Base-by-base conservation (phyloP, 2,113 vertebrate species). In the Polypterus bichir region DNA sequence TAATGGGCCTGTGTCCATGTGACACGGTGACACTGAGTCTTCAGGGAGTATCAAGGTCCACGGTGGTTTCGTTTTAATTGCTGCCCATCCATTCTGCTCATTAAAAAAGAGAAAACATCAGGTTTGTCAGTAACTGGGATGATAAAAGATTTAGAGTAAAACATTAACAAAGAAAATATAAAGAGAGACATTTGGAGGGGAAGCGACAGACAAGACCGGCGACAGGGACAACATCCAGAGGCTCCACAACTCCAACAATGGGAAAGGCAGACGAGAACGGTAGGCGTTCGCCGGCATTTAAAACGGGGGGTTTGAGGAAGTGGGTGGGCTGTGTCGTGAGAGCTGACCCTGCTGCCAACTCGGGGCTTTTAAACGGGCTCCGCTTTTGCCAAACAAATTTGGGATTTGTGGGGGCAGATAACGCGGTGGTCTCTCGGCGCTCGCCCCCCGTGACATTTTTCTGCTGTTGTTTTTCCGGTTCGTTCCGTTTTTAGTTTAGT, bases 101-200 rank as follows among this genome's bases (percentile, higher is more conserved):
- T 3, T 10, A 52, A 52, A 52, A 52, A 52, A 3, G 10, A 10
- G 10, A 52, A 52, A 52, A 52, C 51, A 52, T 27, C 27, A 52
- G 51, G 4, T 52, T 52, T 10, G 10, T 4, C 51, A 52, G 51
- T 52, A 52, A 52, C 51, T 52, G 4, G 4, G 51, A 52, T 7
- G 51, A 10, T 48, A 47, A 57, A 46, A 49, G 9, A 55, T 44
- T 59, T 3, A 4, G 51, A 63, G 76, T 80, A 66, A 57, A 79
- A 78, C 49, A 83, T 81, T 83, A 79, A 81, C 77, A 61, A 55
- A 64, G 44, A 44, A 45, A 59, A 60, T 66, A 69, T 67, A 53
- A 57, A 9, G 52, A 58, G 46, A 53, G 57, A 5, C 62, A 11
- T 27, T 10, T 57, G 4, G 48, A 44, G 10, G 62, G 54, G 48